These are phyloP conservation scores for Rhyacophila evoluta DNA, from an alignment of 2,888 invertebrate genomes.

Conservation along the genomic window DNA sequence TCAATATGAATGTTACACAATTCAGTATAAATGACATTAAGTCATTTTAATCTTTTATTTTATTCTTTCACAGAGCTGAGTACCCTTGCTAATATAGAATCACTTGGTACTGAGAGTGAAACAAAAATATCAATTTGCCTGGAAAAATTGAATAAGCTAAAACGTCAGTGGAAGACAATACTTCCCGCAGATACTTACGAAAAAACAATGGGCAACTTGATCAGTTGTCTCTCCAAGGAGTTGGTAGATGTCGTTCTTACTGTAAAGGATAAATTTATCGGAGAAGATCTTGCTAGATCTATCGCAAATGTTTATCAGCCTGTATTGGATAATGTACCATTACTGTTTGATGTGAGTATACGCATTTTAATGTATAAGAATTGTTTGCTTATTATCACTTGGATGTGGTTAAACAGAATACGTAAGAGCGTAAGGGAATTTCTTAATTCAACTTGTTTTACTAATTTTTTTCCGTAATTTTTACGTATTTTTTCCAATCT, in stretches of 20 bases:
- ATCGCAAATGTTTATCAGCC: conserved; percentile 61
- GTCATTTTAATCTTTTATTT: background rate
- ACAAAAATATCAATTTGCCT: conserved; percentile 62
- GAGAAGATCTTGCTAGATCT: conserved; percentile 63
- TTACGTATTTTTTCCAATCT: no score
- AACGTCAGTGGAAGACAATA: conserved; percentile 60
- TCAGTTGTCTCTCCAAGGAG: conserved; percentile 61
- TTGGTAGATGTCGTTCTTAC: conserved; percentile 60
- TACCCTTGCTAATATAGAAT: conserved; percentile 30
- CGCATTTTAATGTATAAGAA: background rate
- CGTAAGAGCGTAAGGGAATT: no score
- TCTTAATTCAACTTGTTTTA: no score
- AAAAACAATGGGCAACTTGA: conserved; percentile 61
- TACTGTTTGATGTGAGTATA: conserved; percentile 62
- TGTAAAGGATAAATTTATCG: conserved; percentile 59
- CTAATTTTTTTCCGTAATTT: no score
- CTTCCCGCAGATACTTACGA: conserved; percentile 64
- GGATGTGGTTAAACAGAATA: no score
- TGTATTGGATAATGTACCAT: conserved; percentile 58
- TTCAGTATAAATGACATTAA: no score
- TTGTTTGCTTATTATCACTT: no score
- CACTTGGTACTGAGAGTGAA: conserved; percentile 27
- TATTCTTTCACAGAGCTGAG: conserved; percentile 41
- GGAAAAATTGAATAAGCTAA: conserved; percentile 60
- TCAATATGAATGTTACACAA: no score